Base-by-base conservation (phyloP, 2,113 vertebrate species). In the Coptodon bakossiorum region DNA sequence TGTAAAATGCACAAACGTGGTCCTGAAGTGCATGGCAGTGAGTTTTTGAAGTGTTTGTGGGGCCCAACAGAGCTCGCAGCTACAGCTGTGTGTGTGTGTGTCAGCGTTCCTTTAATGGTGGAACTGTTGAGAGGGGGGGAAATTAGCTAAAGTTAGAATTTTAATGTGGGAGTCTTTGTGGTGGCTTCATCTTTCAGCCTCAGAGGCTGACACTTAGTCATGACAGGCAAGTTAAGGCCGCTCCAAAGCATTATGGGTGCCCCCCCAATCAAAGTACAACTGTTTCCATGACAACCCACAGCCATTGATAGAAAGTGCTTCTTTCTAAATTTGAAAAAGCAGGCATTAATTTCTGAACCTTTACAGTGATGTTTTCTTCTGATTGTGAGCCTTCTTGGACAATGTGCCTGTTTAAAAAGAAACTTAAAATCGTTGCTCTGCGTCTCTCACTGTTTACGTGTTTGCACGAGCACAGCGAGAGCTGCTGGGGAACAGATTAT, bases 281-380 rank as follows among this genome's bases (percentile, higher is more conserved):
- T 14, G 84, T 92, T 93, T 82, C 90, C 34, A 89, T 91, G 88
- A 38, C 31, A 7, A 92, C 78, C 50, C 14, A 12, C 63, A 71
- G 53, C 80, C 90, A 88, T 79, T 88, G 81, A 91, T 40, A 71
- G 71, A 88, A 83, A 91, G 45, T 83, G 56, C 53, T 80, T 52
- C 22, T 80, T 79, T 80, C 17, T 86, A 7, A 45, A 61, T 57
- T 52, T 83, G 2, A 38, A 17, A 50, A 29, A 57, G 6, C 22
- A 56, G 24, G 19, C 16, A 22, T 12, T 81, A 4, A 27, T 73
- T 38, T 76, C 2, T 66, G 16, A 17, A 52, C 24, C 27, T 6
- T 43, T 34, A 2, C 7, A 34, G 24, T 6, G 12, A 56, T 31
- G 22, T 19, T 38, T 53, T 53, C 14, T n/a, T 48, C 24, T 0